These are phyloP conservation scores for Drosophila pseudotalamancana DNA, from an alignment of 2,888 invertebrate species.

Conservation along the genomic window DNA sequence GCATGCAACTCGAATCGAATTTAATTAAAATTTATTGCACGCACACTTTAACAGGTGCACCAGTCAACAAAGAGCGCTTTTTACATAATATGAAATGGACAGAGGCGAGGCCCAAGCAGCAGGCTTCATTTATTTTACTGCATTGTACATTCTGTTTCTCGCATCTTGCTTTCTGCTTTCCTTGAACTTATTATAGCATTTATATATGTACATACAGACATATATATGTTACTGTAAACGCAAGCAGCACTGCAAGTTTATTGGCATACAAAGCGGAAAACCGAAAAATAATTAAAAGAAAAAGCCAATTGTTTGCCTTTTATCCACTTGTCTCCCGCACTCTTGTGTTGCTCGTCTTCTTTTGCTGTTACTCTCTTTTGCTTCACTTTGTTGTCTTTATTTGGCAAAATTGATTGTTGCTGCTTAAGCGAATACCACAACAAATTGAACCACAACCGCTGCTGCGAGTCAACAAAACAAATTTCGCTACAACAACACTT, in stretches of 20 bases:
- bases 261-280: slow-evolving; percentile 23
- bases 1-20: slow-evolving; percentile 15
- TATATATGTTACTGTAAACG: slow-evolving; percentile 28
- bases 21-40: slow-evolving; percentile 28
- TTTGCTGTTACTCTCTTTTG: neutral
- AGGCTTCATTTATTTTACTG: slow-evolving; percentile 40
- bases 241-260: slow-evolving; percentile 33
- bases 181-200: slow-evolving; percentile 48
- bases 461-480: slow-evolving; percentile 48
- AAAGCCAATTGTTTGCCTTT: slow-evolving; percentile 32
- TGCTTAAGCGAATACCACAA: slow-evolving; percentile 55
- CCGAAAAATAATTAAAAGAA: slow-evolving; percentile 33
- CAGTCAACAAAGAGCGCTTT: slow-evolving; percentile 17
- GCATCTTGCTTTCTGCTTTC: slow-evolving; percentile 55
- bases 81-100: slow-evolving; percentile 38
- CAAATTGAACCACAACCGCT: slow-evolving; percentile 48
- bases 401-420: slow-evolving; percentile 61
- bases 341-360: slow-evolving; percentile 24
- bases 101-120: slow-evolving; percentile 23
- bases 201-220: slow-evolving; percentile 19
- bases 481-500: slow-evolving; percentile 52
- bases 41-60: slow-evolving; percentile 20
- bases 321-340: slow-evolving; percentile 41
- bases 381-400: slow-evolving; percentile 44
- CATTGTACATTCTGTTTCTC: slow-evolving; percentile 50